phyloP scores from a whole-genome alignment of 2,113 vertebrate species.

The Aix galericulata region DNA sequence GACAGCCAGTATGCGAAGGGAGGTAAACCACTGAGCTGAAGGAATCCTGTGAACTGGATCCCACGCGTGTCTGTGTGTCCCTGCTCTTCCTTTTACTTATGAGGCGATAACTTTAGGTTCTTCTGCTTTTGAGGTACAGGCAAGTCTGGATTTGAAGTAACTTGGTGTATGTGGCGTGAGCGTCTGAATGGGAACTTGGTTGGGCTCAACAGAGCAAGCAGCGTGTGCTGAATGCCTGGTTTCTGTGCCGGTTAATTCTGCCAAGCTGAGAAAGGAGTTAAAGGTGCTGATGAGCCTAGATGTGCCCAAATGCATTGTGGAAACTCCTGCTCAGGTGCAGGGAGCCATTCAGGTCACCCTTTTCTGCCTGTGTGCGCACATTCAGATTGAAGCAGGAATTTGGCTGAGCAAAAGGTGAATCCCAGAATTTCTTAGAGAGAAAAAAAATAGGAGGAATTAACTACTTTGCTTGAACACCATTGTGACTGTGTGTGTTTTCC shows the following conservation, averaged over 20 bases:
- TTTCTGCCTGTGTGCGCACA: neutral
- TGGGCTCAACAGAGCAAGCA: neutral
- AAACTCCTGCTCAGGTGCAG: neutral
- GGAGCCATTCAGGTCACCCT: neutral
- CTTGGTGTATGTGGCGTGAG: neutral
- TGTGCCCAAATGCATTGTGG: rapidly evolving
- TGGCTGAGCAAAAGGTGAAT: neutral
- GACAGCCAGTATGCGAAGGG: neutral
- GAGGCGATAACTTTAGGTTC: neutral
- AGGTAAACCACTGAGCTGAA: neutral
- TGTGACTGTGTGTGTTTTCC: neutral
- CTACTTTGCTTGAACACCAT: neutral
- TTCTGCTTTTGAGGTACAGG: neutral
- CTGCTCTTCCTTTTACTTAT: neutral
- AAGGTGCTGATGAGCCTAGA: neutral
- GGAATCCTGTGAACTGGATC: neutral
- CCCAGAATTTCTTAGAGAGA: neutral
- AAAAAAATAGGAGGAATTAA: neutral
- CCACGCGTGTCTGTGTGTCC: neutral
- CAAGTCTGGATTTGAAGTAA: neutral
- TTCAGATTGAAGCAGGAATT: neutral
- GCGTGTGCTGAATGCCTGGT: neutral
- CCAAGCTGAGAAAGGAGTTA: neutral
- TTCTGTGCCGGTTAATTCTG: neutral
- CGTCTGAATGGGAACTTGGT: neutral